phyloP scores from a whole-genome alignment of 1,140 invertebrate genomes.

The Platorchestia sp. region DNA sequence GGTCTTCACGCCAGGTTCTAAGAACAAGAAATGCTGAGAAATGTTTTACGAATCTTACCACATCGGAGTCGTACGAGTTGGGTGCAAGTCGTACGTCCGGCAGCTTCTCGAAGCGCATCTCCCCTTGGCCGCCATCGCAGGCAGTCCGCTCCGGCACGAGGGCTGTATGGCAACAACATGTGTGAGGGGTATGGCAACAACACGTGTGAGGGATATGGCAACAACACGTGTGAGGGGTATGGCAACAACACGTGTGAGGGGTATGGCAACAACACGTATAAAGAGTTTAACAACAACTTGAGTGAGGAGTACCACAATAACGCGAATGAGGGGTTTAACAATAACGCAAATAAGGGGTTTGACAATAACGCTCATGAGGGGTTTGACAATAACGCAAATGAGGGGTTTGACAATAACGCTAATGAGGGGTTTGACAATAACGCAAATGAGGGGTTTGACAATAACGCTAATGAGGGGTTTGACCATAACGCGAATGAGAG shows the following conservation, averaged over 20 bases:
- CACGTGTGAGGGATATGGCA: background rate
- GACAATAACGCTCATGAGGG: no score
- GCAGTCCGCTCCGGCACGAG: conserved; percentile 2
- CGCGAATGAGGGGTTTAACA: no score
- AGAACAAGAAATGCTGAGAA: background rate
- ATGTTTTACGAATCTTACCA: conserved; percentile 13
- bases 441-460: no score
- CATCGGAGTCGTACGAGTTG: conserved; percentile 48
- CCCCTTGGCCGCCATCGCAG: conserved; percentile 44
- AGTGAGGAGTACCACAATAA: no score
- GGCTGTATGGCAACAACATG: background rate
- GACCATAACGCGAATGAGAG: no score
- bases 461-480: no score
- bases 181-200: background rate
- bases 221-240: background rate
- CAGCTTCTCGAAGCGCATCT: conserved; percentile 52
- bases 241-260: background rate
- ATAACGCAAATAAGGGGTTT: no score
- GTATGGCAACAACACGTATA: no score
- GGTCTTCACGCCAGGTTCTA: background rate
- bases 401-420: no score
- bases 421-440: no score
- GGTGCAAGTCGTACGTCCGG: conserved; percentile 51
- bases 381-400: no score
- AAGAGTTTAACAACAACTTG: no score